A percentile compares a stretch with the other conserved stretches of the same genome.
phyloP scores from a whole-genome alignment of 2,888 invertebrate species.

The Aplocera efformata region DNA sequence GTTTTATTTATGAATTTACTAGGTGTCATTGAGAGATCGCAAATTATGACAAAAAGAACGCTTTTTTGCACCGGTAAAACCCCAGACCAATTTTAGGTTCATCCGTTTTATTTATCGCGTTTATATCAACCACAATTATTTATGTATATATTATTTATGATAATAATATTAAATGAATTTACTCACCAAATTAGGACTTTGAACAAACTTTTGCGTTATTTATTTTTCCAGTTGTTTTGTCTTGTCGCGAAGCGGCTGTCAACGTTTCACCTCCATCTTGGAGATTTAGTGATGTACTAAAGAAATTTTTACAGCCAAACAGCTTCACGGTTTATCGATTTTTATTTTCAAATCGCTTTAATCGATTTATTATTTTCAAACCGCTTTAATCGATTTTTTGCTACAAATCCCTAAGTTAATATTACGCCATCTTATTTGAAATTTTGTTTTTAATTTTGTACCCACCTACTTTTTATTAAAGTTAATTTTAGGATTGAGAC shows the following conservation, averaged over 20 bases:
- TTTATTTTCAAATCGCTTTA: not conserved
- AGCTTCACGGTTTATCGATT: conserved; percentile 21
- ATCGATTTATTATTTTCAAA: not conserved
- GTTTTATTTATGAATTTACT: conserved; percentile 39
- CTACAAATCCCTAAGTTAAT: too few species aligned
- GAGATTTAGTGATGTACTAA: conserved; percentile 51
- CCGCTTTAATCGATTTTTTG: not conserved
- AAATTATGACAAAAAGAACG: conserved; percentile 33
- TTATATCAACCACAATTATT: too few species aligned
- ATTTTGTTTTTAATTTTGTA: too few species aligned
- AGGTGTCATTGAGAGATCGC: conserved; percentile 30
- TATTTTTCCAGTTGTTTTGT: conserved; percentile 66
- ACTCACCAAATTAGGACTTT: conserved; percentile 62
- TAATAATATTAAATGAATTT: conserved; percentile 20
- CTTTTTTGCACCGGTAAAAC: conserved; percentile 40
- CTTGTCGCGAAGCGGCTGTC: conserved; percentile 66
- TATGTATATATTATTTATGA: too few species aligned
- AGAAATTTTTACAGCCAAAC: not conserved
- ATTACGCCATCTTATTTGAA: too few species aligned
- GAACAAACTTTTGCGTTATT: conserved; percentile 62
- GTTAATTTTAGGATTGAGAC: too few species aligned
- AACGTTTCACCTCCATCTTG: conserved; percentile 75
- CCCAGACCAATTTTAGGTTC: conserved; percentile 39
- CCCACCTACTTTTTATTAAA: too few species aligned
- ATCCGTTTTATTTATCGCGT: conserved; percentile 3